phyloP scores from a whole-genome alignment of 2,888 invertebrate species.

The Gari tellinella region DNA sequence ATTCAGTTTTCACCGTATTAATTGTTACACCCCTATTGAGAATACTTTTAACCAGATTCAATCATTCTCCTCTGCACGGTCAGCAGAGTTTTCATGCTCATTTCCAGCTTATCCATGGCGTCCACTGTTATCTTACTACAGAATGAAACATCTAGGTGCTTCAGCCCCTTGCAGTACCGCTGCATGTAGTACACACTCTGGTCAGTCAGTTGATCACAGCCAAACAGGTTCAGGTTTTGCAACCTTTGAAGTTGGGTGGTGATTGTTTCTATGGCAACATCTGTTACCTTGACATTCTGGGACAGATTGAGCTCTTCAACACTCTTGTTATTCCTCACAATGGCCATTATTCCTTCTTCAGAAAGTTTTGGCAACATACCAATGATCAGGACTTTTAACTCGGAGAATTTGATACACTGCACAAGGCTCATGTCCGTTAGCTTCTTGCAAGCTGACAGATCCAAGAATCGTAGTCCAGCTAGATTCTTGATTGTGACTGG shows the following conservation, averaged over 20 bases:
- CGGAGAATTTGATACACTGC: slow-evolving; percentile 89
- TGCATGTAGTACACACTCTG: slow-evolving; percentile 86
- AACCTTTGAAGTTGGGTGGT: slow-evolving; percentile 86
- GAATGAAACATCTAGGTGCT: slow-evolving; percentile 87
- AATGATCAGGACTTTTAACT: slow-evolving; percentile 88
- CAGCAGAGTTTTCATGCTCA: slow-evolving; percentile 61
- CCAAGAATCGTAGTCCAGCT: slow-evolving; percentile 86
- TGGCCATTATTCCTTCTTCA: slow-evolving; percentile 87
- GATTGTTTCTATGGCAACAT: slow-evolving; percentile 87
- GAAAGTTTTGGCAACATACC: slow-evolving; percentile 90
- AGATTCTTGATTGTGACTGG: slow-evolving; percentile 69
- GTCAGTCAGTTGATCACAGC: slow-evolving; percentile 88
- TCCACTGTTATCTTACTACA: slow-evolving; percentile 79
- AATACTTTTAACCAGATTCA: slow-evolving; percentile 42
- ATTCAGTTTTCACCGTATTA: no score
- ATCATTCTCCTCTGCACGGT: slow-evolving; percentile 74
- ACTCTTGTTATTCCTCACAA: slow-evolving; percentile 89
- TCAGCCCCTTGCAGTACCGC: slow-evolving; percentile 86
- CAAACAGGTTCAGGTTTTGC: slow-evolving; percentile 87
- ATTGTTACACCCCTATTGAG: no score
- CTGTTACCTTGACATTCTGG: slow-evolving; percentile 89
- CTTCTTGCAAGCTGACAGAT: slow-evolving; percentile 89
- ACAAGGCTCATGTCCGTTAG: slow-evolving; percentile 90
- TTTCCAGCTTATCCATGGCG: slow-evolving; percentile 76
- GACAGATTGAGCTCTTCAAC: slow-evolving; percentile 88